Evolutionary conservation across 2,888 invertebrate genomes (phyloP).

Genomic region (Lepidocyrtinus sp.): DNA sequence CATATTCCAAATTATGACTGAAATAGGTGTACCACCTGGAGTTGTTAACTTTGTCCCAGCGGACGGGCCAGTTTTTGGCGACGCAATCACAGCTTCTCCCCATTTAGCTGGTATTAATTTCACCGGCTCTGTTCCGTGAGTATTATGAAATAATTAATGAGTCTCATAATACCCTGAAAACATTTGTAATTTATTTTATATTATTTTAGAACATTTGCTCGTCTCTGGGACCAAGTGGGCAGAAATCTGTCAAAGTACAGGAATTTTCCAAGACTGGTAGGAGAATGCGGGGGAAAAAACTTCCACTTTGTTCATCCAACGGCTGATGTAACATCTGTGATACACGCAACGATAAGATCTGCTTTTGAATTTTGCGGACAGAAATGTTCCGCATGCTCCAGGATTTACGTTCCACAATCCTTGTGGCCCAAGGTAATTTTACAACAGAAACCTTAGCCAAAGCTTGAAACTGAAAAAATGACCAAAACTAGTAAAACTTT

Average conservation of each 20-base stretch:
- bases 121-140: conserved; percentile 95
- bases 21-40: conserved; percentile 96
- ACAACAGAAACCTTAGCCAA: no score
- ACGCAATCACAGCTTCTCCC: conserved; percentile 87
- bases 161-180: background rate
- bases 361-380: conserved; percentile 98
- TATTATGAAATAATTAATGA: conserved; percentile 50
- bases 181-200: background rate
- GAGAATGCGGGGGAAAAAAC: conserved; percentile 99
- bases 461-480: no score
- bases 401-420: conserved; percentile 95
- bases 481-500: background rate
- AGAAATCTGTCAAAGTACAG: conserved; percentile 86
- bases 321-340: conserved; percentile 87
- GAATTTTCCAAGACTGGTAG: conserved; percentile 94
- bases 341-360: conserved; percentile 87
- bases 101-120: conserved; percentile 96
- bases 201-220: conserved; percentile 85
- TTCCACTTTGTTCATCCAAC: conserved; percentile 96
- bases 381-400: conserved; percentile 98
- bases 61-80: conserved; percentile 96
- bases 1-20: conserved; percentile 92
- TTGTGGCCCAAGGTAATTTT: conserved; percentile 80
- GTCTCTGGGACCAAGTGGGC: conserved; percentile 94
- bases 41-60: conserved; percentile 98